phyloP scores from a whole-genome alignment of 2,113 vertebrate species.

The Taurulus bubalis region DNA sequence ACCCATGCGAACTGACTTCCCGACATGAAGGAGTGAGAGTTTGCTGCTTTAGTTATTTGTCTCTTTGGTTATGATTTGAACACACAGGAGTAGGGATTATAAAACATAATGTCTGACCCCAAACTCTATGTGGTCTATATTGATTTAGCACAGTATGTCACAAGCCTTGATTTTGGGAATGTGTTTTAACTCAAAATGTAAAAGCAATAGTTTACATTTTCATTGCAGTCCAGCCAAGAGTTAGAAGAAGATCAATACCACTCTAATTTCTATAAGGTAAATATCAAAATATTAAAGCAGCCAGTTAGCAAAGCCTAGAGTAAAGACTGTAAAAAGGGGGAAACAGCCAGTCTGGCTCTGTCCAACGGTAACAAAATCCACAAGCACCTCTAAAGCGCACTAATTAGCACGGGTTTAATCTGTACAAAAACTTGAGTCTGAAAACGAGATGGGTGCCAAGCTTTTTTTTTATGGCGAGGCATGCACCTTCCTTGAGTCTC shows the following conservation, averaged over 20 bases:
- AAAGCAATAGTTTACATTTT: not conserved
- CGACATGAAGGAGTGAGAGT: constrained; percentile 48
- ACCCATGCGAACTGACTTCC: constrained; percentile 70
- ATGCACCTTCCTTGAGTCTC: not conserved
- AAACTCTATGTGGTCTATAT: constrained; percentile 14
- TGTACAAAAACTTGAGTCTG: not conserved
- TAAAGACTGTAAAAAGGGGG: not conserved
- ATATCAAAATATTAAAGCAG: not conserved
- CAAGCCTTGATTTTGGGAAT: not conserved
- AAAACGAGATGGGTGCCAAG: not conserved
- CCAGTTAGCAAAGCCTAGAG: constrained; percentile 20
- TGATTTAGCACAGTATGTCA: not conserved
- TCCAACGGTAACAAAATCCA: not conserved
- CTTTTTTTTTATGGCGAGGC: not conserved
- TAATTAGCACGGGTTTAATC: constrained; percentile 1
- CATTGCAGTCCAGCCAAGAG: not conserved
- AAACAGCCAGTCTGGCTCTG: not conserved
- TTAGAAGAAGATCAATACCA: not conserved
- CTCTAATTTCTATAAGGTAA: not conserved
- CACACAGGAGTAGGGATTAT: not conserved
- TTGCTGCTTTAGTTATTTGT: constrained; percentile 35
- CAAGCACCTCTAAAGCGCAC: not conserved
- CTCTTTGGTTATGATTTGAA: constrained; percentile 39
- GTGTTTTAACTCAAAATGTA: not conserved
- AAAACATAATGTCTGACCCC: constrained; percentile 7